Evolutionary conservation across 1,140 invertebrate genomes (phyloP), one percentile per base, ranked within the genome.

Genomic region (Camponotus floridanus): DNA sequence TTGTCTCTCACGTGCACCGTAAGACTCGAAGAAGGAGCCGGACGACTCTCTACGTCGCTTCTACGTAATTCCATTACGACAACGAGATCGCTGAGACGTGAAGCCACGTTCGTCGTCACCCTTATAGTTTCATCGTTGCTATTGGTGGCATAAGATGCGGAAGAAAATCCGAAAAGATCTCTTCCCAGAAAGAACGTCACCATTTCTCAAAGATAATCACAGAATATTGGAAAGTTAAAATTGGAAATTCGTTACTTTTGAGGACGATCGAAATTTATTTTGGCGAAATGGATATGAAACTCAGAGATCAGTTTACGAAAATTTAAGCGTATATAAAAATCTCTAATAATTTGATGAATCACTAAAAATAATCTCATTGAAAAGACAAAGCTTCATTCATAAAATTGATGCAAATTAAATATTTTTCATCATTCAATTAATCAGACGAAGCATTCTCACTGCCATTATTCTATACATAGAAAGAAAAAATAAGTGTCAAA

Each of bases 31-130:
- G 65, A 62, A 42, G 36, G 9, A 36, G 21, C 51, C 4, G 33
- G 33, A 76, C 18, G 51, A 81, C 11, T 57, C 15, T 57, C 21
- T 6, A 7, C 15, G 36, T 45, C 79, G 55, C 68, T 81, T 83
- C 15, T 55, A 83, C 42, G 68, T 86, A 71, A 88, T 88, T 80
- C 76, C 42, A 88, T 88, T 86, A 88, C 51, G 9, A 31, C 42
- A 36, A 71, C 13, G 57, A 86, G 86, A 86, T 87, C 57, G 26
- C 21, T 31, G 26, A 68, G 45, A 68, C 42, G 42, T 68, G 51
- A 80, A 65, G 21, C 11, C 48, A 71, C 74, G 45, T 87, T 59
- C 42, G 21, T 61, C 45, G 71, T 87, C 68, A 74, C 31, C 5
- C 51, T 61, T 87, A 59, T 11, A 73, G n/a, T 61, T 73, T 61